Conservation (phyloP, 2,113 vertebrate species). For the Ivindomyrus marchei region DNA sequence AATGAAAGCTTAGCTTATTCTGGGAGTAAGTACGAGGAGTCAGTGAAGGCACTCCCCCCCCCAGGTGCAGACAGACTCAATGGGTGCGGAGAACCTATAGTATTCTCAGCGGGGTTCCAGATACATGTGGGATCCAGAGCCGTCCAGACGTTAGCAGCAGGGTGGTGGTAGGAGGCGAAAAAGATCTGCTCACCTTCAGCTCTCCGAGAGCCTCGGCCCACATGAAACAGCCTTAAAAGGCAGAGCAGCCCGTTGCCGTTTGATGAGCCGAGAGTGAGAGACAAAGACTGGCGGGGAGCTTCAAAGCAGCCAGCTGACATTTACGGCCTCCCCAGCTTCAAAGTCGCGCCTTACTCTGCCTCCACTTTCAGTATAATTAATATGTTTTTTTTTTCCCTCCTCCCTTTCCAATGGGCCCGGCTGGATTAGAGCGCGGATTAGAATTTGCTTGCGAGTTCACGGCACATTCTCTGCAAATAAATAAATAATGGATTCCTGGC, state of each 20-base stretch:
- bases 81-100: neutral
- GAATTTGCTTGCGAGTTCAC: neutral
- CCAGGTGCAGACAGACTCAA: neutral
- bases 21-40: neutral
- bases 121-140: neutral
- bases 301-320: conserved; percentile 57
- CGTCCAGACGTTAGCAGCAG: neutral
- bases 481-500: neutral
- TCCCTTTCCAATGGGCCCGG: neutral
- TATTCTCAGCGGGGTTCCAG: neutral
- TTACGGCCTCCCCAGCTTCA: conserved; percentile 65
- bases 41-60: neutral
- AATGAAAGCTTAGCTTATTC: neutral
- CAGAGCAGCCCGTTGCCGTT: conserved; percentile 37
- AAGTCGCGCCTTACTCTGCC: conserved; percentile 69
- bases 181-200: neutral
- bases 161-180: neutral
- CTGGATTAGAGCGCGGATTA: neutral
- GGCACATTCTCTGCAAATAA: neutral
- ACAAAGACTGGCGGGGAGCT: conserved; percentile 52
- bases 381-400: conserved; percentile 42
- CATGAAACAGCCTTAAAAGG: neutral
- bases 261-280: conserved; percentile 55
- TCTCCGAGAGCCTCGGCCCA: neutral
- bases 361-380: conserved; percentile 67